A percentile compares a stretch with the other conserved stretches of the same genome.
phyloP scores from a whole-genome alignment of 1,140 invertebrate species.

The Rhizoglyphus robini region DNA sequence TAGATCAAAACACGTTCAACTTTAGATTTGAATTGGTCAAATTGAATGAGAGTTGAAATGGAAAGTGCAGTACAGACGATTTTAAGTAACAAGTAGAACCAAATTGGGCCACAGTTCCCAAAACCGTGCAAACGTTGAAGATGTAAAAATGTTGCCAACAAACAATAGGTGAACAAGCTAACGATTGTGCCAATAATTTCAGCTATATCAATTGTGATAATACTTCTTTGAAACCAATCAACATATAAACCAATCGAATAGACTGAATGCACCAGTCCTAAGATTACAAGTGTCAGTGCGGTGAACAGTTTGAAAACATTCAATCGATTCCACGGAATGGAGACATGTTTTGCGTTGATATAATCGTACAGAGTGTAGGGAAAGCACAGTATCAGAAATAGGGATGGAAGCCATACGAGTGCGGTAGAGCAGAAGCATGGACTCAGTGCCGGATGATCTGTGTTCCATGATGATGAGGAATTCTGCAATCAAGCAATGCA shows the following conservation, averaged over 20 bases:
- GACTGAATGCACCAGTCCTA: not conserved
- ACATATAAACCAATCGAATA: not conserved
- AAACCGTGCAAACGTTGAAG: not conserved
- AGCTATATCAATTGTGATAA: not conserved
- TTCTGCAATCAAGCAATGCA: slow-evolving; percentile 43
- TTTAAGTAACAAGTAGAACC: slow-evolving; percentile 10
- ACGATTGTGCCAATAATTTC: not conserved
- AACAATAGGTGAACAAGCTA: not conserved
- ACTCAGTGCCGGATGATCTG: slow-evolving; percentile 64
- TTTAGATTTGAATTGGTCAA: not conserved
- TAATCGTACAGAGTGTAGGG: not conserved
- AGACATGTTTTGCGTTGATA: not conserved
- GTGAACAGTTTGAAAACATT: not conserved
- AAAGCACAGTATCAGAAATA: slow-evolving; percentile 59
- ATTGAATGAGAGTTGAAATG: not conserved
- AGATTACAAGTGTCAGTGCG: not conserved
- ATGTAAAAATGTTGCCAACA: not conserved
- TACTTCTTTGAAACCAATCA: not conserved
- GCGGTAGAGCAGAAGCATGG: slow-evolving; percentile 75
- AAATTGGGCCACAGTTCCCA: slow-evolving; percentile 5
- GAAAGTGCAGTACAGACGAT: not conserved
- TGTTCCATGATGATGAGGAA: slow-evolving; percentile 57
- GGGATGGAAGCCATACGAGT: slow-evolving; percentile 69
- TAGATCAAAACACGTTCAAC: not conserved
- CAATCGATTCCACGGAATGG: not conserved